phyloP scores from a whole-genome alignment of 2,797 vertebrate genomes.

The Malacoctenus gilli region DNA sequence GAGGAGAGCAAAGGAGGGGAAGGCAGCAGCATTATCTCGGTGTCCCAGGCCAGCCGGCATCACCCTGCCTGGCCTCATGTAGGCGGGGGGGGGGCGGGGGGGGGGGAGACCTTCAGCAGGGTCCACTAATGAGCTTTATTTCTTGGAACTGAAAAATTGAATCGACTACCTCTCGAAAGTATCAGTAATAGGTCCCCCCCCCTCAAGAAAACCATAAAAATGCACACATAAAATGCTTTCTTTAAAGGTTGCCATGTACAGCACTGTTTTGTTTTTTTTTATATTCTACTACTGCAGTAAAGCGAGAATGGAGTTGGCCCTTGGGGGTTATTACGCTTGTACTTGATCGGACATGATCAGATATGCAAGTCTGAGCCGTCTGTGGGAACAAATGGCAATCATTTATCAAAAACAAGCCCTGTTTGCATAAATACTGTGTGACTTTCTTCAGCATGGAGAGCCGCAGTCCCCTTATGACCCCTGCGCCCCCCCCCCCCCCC shows the following conservation, averaged over 20 bases:
- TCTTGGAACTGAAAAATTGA: too few relatives aligned
- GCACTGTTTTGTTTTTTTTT: too few relatives aligned
- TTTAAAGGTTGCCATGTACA: too few relatives aligned
- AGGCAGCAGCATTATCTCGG: constrained; percentile 67
- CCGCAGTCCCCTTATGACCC: background rate
- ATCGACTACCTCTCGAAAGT: too few relatives aligned
- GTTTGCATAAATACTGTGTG: background rate
- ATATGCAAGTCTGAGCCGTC: too few relatives aligned
- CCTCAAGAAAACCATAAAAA: too few relatives aligned
- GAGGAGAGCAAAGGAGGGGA: constrained; percentile 7
- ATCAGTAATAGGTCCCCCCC: too few relatives aligned
- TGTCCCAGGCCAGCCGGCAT: constrained; percentile 55
- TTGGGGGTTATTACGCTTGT: background rate
- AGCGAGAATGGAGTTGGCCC: background rate
- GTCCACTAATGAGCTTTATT: too few relatives aligned
- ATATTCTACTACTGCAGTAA: too few relatives aligned
- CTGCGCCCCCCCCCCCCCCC: constrained; percentile 28
- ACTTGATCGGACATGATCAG: too few relatives aligned
- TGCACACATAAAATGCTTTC: too few relatives aligned
- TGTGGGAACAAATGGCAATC: background rate
- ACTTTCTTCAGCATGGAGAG: background rate
- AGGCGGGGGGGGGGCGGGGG: constrained; percentile 39
- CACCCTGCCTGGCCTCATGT: constrained; percentile 56
- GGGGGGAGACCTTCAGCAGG: constrained; percentile 15
- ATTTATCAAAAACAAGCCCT: too few relatives aligned